Evolutionary conservation across 1,140 invertebrate species (phyloP), one percentile per base, ranked within the genome.

Genomic region (Bursaphelenchus mucronatus): DNA sequence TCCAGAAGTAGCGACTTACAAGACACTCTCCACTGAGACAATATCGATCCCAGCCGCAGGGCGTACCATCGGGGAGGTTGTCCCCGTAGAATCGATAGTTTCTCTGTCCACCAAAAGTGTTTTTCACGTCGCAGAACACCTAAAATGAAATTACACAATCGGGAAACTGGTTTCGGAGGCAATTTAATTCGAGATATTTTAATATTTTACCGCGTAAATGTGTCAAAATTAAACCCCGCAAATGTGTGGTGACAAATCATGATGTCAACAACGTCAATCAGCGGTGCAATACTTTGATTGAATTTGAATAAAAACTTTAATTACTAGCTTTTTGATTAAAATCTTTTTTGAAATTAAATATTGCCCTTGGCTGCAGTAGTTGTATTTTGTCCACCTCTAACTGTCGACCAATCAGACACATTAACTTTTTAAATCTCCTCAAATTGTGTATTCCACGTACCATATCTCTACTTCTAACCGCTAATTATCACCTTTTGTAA

Each of bases 31-130:
- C 78, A 47, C 71, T 71, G 39, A 80, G 57, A 64, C 78, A 80
- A 61, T 75, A 80, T 47, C 78, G 73, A 54, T 81, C 76, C 50
- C 55, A 80, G 19, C 78, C 78, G 66, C 78, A 80, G 1, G 80
- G 67, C 1, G 80, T 74, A 47, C 78, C 78, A 69, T 80, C 78
- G 11, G 78, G 79, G 3, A 80, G 64, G 45, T 78, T 79, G 57
- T 80, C 78, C n/a, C 79, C 79, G 53, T 82, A 80, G 64, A 81
- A 80, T 45, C 79, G 76, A 53, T 80, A 80, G 59, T 81, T 80
- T 41, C 77, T 57, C 51, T 80, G 73, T 47, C 61, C 53, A 47
- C 76, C 77, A 46, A 46, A 64, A 15, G 49, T 55, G 55, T 67
- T 79, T 57, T 61, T 64, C 6, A 80, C 78, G 54, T 80, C 78